Evolutionary conservation across 2,888 invertebrate species (phyloP).

Genomic region (Drosophila pullipes): DNA sequence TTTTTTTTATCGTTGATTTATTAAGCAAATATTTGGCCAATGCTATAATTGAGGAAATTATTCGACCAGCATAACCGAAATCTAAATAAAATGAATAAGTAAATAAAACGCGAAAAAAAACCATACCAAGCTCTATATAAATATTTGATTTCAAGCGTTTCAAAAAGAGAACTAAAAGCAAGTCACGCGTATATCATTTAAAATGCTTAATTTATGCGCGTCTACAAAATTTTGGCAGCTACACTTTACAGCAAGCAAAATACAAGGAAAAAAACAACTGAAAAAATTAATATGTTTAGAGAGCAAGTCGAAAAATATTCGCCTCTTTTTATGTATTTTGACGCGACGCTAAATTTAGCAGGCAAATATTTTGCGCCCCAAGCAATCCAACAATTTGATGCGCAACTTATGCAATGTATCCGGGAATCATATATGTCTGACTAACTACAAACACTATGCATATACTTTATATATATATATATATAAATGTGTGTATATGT

Average conservation of each 20-base stretch:
- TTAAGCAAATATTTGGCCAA: slow-evolving; percentile 71
- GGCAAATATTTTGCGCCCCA: slow-evolving; percentile 71
- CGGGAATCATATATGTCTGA: slow-evolving; percentile 53
- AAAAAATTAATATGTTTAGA: slow-evolving; percentile 38
- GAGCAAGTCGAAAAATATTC: slow-evolving; percentile 51
- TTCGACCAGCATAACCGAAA: slow-evolving; percentile 22
- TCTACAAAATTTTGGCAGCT: slow-evolving; percentile 66
- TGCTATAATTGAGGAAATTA: slow-evolving; percentile 60
- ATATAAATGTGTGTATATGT: background rate
- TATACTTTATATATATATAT: background rate
- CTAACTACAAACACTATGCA: slow-evolving; percentile 1
- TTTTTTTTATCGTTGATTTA: slow-evolving; percentile 56
- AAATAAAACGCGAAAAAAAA: background rate
- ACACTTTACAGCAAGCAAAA: slow-evolving; percentile 51
- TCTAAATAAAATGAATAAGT: slow-evolving; percentile 19
- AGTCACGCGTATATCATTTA: slow-evolving; percentile 61
- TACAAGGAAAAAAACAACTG: slow-evolving; percentile 8
- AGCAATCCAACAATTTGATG: slow-evolving; percentile 51
- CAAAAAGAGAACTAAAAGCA: slow-evolving; percentile 32
- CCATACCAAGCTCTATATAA: slow-evolving; percentile 34
- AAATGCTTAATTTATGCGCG: slow-evolving; percentile 67
- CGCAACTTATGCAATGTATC: slow-evolving; percentile 73
- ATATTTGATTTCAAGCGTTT: slow-evolving; percentile 51
- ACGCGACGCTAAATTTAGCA: slow-evolving; percentile 77
- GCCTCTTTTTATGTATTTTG: slow-evolving; percentile 70